Conservation (phyloP, 2,113 vertebrate genomes). For the Crotalus viridis region DNA sequence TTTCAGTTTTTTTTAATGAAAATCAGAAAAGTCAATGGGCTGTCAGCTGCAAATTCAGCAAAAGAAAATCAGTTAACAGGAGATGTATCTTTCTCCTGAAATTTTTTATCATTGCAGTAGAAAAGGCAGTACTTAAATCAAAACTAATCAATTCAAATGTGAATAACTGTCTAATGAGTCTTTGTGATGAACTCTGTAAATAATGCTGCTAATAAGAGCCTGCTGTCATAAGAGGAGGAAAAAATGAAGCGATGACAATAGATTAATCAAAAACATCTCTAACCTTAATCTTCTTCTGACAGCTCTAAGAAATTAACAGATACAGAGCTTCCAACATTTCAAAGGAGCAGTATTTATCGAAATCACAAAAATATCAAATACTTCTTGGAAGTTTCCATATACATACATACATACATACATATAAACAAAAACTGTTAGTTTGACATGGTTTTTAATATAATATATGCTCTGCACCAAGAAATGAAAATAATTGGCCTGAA, state of each 20-base stretch:
- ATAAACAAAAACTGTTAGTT: neutral
- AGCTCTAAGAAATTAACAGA: conserved; percentile 1
- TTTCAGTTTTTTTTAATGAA: neutral
- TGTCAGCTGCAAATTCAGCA: neutral
- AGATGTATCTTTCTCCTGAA: neutral
- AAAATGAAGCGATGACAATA: neutral
- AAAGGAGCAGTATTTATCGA: neutral
- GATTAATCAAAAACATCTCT: neutral
- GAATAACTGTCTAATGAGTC: conserved; percentile 18
- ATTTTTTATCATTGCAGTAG: neutral
- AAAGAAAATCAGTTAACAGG: neutral
- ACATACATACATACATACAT: too few relatives aligned
- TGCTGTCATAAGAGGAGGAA: neutral
- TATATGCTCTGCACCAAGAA: neutral
- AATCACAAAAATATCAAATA: neutral
- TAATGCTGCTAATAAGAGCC: neutral
- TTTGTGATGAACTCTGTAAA: neutral
- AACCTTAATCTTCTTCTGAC: neutral
- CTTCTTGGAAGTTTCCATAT: neutral
- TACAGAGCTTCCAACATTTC: neutral
- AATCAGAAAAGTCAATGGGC: neutral
- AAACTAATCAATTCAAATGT: conserved; percentile 25
- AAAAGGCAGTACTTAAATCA: conserved; percentile 1
- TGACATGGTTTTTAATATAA: neutral
- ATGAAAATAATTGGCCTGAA: neutral